phyloP scores from a whole-genome alignment of 2,888 invertebrate genomes.

The Protophormia terraenovae region DNA sequence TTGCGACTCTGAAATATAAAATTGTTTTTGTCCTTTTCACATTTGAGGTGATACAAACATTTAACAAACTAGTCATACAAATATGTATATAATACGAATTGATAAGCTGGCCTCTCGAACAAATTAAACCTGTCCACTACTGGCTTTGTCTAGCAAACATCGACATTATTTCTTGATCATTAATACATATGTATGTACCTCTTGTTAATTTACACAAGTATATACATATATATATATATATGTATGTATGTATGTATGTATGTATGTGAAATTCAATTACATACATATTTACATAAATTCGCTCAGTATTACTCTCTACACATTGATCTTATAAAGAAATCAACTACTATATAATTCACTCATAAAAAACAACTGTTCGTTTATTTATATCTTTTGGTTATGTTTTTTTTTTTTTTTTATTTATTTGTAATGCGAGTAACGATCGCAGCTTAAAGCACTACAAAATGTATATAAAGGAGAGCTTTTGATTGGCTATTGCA shows the following conservation, averaged over 20 bases:
- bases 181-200: neutral
- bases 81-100: too few relatives aligned
- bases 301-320: neutral
- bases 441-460: constrained; percentile 52
- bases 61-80: too few relatives aligned
- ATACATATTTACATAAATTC: neutral
- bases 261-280: too few relatives aligned
- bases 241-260: constrained; percentile 42
- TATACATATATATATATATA: constrained; percentile 45
- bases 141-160: neutral
- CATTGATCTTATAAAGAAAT: neutral
- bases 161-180: neutral
- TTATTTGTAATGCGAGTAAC: constrained; percentile 34
- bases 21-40: too few relatives aligned
- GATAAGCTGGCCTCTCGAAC: constrained; percentile 20
- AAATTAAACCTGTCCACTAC: constrained; percentile 11
- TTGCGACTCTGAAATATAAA: too few relatives aligned
- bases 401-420: neutral
- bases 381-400: too few relatives aligned
- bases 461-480: constrained; percentile 31
- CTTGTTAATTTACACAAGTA: neutral
- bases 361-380: neutral
- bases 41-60: too few relatives aligned
- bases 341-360: neutral
- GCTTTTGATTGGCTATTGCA: constrained; percentile 60